Base-by-base conservation (phyloP, 1,140 invertebrate species). In the Phenacoccus solenopsis region DNA sequence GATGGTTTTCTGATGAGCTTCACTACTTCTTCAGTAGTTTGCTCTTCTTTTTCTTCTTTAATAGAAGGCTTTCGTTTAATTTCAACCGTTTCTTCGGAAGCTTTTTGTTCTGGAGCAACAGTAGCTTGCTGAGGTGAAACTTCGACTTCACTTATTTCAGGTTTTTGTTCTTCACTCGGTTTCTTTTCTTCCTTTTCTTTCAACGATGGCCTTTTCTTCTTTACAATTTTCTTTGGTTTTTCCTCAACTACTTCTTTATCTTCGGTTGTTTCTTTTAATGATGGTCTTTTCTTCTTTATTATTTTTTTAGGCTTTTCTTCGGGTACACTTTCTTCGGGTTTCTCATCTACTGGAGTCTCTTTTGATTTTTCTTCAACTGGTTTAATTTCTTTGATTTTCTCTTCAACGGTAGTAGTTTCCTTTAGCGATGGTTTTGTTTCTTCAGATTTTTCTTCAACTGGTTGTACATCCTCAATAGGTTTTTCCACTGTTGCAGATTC, bases 321-420 rank as follows among this genome's bases (percentile, higher is more conserved):
- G 4, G 57, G 4, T 16, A 22, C 13, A 70, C 7, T 67, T 24
- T 24, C 57, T 70, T 70, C 70, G 25, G 30, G 20, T 57, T 59
- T 5, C n/a, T 59, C 56, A 9, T 59, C 56, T 9, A n/a, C 7
- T 59, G 16, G 7, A 59, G 73, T 69, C 69, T 79, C 77, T 69
- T 80, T 78, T 4, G 76, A 74, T 70, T 76, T 76, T 5, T 73
- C 70, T 57, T 78, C 70, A 38, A 35, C 61, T 0, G 74, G 74
- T 27, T 75, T 75, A 20, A 75, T 70, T 72, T 74, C 59, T 64
- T 64, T 25, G 73, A 35, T 4, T 71, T 56, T 27, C 75, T 75
- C 38, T 75, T 74, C 64, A 76, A 70, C 25, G 70, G 71, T 7
- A 32, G 67, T 64, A 72, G 72, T 22, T 73, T 74, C 3, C 72